These are phyloP conservation scores for Serripes groenlandicus DNA, from an alignment of 2,888 invertebrate species.

Conservation along the genomic window DNA sequence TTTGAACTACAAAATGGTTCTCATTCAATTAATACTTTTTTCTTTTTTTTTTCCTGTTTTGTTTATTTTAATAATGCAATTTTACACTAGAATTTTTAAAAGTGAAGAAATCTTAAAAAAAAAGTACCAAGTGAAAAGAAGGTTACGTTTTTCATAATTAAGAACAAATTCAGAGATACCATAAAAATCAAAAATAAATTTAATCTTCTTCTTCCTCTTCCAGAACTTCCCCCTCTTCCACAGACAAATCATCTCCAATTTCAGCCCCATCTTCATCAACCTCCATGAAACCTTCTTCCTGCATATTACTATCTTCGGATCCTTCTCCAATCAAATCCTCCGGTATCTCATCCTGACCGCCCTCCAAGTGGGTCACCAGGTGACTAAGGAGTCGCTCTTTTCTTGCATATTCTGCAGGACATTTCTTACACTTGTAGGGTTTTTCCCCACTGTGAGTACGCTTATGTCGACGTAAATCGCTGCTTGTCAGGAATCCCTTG, in stretches of 20 bases:
- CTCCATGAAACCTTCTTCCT: conserved; percentile 2
- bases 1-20: background rate
- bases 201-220: conserved; percentile 1
- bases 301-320: background rate
- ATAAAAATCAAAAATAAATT: background rate
- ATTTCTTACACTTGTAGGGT: conserved; percentile 62
- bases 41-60: background rate
- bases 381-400: conserved; percentile 61
- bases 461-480: conserved; percentile 62
- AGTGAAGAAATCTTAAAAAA: background rate
- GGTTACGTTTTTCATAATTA: background rate
- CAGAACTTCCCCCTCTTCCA: conserved; percentile 15
- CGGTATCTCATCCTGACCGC: conserved; percentile 7
- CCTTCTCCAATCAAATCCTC: background rate
- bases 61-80: background rate
- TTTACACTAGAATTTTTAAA: background rate
- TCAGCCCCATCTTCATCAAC: background rate
- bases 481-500: conserved; percentile 66
- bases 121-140: background rate
- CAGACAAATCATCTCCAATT: background rate
- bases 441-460: conserved; percentile 64
- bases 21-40: background rate
- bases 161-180: background rate
- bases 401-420: conserved; percentile 57
- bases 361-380: conserved; percentile 53